Conservation (phyloP, 2,113 vertebrate species). For the Oplegnathus fasciatus region DNA sequence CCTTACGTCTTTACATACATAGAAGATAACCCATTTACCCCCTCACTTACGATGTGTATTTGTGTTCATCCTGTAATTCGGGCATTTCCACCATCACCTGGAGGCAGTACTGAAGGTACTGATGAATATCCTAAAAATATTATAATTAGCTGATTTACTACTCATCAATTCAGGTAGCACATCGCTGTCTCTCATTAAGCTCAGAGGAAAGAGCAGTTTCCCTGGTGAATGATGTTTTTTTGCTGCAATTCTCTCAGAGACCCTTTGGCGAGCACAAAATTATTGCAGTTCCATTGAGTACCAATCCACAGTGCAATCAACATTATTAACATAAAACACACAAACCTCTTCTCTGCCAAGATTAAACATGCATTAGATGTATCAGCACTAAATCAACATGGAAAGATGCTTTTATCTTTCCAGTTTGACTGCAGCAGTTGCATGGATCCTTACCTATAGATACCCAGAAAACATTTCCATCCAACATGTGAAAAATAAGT, state of each 20-base stretch:
- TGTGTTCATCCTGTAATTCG: constrained; percentile 29
- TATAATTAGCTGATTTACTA: constrained; percentile 70
- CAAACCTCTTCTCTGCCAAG: constrained; percentile 1
- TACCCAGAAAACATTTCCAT: not conserved
- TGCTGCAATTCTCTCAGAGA: constrained; percentile 2
- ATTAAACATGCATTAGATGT: constrained; percentile 5
- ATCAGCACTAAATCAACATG: not conserved
- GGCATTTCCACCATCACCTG: constrained; percentile 44
- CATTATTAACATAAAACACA: constrained; percentile 32
- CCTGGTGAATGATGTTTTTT: constrained; percentile 31
- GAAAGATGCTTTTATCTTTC: not conserved
- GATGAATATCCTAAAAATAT: constrained; percentile 61
- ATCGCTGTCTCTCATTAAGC: constrained; percentile 20
- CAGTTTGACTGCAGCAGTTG: not conserved
- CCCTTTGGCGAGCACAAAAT: constrained; percentile 43
- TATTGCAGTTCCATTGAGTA: constrained; percentile 34
- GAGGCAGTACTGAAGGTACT: constrained; percentile 35
- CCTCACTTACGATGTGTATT: constrained; percentile 9
- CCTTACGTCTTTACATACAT: not conserved
- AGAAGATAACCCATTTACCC: not conserved
- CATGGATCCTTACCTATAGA: not conserved
- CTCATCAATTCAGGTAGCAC: constrained; percentile 62
- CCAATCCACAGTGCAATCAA: constrained; percentile 35
- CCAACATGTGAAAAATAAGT: not conserved
- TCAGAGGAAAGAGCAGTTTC: constrained; percentile 45